These are phyloP conservation scores for Eufriesea mexicana DNA, from an alignment of 1,140 invertebrate species.

Conservation along the genomic window DNA sequence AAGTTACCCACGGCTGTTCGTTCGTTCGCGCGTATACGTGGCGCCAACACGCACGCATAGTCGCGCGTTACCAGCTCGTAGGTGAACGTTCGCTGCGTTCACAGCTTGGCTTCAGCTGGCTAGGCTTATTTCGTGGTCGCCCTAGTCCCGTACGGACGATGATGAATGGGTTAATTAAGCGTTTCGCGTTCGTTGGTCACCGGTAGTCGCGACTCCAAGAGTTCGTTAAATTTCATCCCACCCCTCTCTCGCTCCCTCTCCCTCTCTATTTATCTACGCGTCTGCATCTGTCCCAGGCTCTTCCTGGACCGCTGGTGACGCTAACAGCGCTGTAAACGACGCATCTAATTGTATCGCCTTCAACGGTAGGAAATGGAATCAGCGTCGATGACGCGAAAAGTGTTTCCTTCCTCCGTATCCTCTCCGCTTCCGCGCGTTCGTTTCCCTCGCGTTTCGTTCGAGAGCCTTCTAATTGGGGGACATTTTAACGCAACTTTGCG, in stretches of 20 bases:
- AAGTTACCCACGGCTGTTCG: slow-evolving; percentile 46
- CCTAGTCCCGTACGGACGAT: slow-evolving; percentile 49
- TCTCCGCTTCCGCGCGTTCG: neutral
- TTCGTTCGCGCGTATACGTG: neutral
- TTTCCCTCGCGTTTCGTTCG: neutral
- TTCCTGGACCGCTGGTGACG: neutral
- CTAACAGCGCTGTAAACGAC: neutral
- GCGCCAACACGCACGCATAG: neutral
- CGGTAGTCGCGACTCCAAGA: slow-evolving; percentile 19
- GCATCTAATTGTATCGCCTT: slow-evolving; percentile 36
- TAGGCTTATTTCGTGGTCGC: slow-evolving; percentile 61
- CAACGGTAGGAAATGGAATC: slow-evolving; percentile 40
- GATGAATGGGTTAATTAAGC: slow-evolving; percentile 69
- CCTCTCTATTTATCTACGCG: too few species aligned
- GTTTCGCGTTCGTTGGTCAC: slow-evolving; percentile 49
- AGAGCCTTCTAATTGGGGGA: slow-evolving; percentile 12
- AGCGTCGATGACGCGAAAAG: slow-evolving; percentile 12
- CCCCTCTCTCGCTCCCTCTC: neutral
- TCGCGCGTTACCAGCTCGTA: neutral
- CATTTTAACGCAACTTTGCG: slow-evolving; percentile 11
- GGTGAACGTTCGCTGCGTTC: neutral
- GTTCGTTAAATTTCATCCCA: slow-evolving; percentile 52
- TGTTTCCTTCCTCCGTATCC: neutral
- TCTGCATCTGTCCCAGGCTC: too few species aligned
- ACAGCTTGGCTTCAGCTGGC: slow-evolving; percentile 19